Evolutionary conservation across 2,113 vertebrate genomes (phyloP).

Genomic region (Oryzias curvinotus): DNA sequence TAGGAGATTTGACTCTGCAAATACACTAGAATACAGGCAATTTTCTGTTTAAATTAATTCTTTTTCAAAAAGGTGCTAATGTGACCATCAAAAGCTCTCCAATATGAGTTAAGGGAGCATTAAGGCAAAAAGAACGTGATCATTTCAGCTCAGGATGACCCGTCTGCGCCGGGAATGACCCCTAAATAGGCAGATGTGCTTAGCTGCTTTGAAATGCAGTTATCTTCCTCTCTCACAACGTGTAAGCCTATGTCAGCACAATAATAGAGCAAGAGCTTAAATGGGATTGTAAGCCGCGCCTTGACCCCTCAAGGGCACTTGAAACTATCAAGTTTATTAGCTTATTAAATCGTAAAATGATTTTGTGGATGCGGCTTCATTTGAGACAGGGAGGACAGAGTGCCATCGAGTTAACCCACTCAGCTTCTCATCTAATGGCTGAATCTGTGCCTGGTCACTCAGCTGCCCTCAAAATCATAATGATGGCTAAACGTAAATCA

Average conservation of each 20-base stretch:
- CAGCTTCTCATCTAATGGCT: slow-evolving; percentile 54
- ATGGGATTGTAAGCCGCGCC: slow-evolving; percentile 57
- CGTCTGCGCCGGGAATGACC: slow-evolving; percentile 24
- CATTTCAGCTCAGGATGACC: slow-evolving; percentile 40
- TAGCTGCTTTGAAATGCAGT: slow-evolving; percentile 19
- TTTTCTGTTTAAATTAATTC: slow-evolving; percentile 19
- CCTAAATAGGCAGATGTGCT: slow-evolving; percentile 34
- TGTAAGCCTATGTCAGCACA: slow-evolving; percentile 34
- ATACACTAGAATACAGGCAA: not conserved
- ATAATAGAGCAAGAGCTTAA: slow-evolving; percentile 64
- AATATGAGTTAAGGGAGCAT: slow-evolving; percentile 5
- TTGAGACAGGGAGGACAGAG: slow-evolving; percentile 35
- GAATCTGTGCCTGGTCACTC: slow-evolving; percentile 45
- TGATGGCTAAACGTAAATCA: slow-evolving; percentile 54
- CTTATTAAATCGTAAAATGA: slow-evolving; percentile 67
- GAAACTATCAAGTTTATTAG: slow-evolving; percentile 64
- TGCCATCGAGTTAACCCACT: slow-evolving; percentile 47
- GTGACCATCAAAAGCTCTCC: slow-evolving; percentile 20
- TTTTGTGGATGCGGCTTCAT: slow-evolving; percentile 44
- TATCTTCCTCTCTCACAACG: slow-evolving; percentile 22
- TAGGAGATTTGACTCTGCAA: not conserved
- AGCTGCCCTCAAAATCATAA: slow-evolving; percentile 44
- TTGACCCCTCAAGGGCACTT: slow-evolving; percentile 53
- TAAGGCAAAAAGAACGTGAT: slow-evolving; percentile 18
- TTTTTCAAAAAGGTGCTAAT: slow-evolving; percentile 7